Evolutionary conservation across 2,113 vertebrate species (phyloP).

Genomic region (Hippocampus abdominalis): DNA sequence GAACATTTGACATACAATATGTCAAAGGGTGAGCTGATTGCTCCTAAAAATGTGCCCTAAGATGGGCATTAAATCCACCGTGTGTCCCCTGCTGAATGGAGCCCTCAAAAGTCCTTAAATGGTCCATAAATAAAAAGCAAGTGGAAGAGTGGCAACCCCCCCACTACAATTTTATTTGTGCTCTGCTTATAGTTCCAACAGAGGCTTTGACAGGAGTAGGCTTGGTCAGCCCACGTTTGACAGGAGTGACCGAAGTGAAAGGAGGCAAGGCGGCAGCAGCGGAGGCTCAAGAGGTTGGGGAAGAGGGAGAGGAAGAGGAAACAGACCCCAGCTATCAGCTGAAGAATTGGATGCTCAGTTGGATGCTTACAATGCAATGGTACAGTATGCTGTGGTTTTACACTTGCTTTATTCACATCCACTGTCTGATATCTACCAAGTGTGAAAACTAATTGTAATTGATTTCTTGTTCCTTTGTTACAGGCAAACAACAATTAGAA

Average conservation of each 20-base stretch:
- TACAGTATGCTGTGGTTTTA: constrained; percentile 42
- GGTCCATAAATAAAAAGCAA: too few species aligned
- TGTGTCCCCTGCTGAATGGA: too few species aligned
- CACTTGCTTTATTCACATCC: rapidly evolving
- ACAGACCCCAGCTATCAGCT: constrained; percentile 85
- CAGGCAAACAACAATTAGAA: constrained; percentile 95
- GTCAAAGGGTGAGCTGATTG: too few species aligned
- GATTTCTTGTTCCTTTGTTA: constrained; percentile 3
- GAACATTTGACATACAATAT: too few species aligned
- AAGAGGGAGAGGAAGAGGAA: constrained; percentile 78
- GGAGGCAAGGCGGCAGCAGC: not conserved
- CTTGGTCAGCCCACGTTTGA: constrained; percentile 57
- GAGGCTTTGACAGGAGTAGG: constrained; percentile 63
- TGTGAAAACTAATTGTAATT: not conserved
- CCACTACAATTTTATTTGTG: not conserved
- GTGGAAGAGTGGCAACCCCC: too few species aligned
- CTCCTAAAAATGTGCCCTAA: too few species aligned
- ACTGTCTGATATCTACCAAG: not conserved
- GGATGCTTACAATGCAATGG: constrained; percentile 95
- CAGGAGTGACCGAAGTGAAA: constrained; percentile 22
- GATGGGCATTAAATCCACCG: too few species aligned
- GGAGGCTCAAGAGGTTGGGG: constrained; percentile 69
- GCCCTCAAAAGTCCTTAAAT: too few species aligned
- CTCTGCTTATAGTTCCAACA: constrained; percentile 13
- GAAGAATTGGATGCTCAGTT: constrained; percentile 97